phyloP scores from a whole-genome alignment of 64 coral and sea anemone genomes.

The Actinia equina region DNA sequence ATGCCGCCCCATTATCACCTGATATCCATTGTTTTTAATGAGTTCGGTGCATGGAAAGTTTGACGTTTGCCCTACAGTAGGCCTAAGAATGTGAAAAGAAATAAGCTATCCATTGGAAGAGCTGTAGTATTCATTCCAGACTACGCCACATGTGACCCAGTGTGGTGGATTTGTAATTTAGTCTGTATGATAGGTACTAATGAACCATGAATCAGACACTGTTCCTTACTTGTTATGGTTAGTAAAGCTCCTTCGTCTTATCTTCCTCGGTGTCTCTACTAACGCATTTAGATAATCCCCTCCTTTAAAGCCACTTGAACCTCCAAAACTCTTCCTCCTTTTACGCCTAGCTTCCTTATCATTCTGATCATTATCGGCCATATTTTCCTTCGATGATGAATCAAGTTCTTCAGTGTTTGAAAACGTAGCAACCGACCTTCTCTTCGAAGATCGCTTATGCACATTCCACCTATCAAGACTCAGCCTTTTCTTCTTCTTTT shows the following conservation, averaged over 20 bases:
- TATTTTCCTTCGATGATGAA: background rate
- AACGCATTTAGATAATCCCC: background rate
- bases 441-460: background rate
- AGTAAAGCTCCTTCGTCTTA: background rate
- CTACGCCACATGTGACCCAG: background rate
- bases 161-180: background rate
- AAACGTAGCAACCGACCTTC: background rate
- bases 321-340: background rate
- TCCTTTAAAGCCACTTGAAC: background rate
- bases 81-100: no score
- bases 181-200: background rate
- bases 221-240: background rate
- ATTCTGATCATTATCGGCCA: background rate
- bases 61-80: no score
- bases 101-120: no score
- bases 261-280: background rate
- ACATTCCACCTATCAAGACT: constrained; percentile 11
- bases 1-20: no score
- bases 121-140: no score
- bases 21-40: no score
- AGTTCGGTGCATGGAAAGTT: no score
- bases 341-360: background rate
- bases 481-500: constrained; percentile 19
- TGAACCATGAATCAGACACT: background rate
- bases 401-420: background rate